Base-by-base conservation (phyloP, 2,888 invertebrate genomes). In the Drosophila subsilvestris region DNA sequence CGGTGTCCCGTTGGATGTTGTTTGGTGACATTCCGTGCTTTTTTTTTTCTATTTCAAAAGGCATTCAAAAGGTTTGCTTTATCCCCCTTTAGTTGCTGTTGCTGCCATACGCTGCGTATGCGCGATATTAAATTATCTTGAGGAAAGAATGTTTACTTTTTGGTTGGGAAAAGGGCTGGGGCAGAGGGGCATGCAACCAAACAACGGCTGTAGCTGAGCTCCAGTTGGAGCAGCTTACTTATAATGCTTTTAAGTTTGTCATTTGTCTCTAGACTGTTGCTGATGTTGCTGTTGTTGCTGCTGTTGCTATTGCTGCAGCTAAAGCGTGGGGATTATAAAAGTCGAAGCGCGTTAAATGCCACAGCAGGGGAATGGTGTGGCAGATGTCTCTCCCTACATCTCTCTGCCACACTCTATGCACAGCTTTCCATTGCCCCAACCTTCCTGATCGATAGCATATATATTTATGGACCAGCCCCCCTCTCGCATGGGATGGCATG, bases 231-330 rank as follows among this genome's bases (percentile, higher is more conserved):
- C 57, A 84, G 86, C 84, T 82, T 82, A 72, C 73, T 72, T 72
- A 72, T 72, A 86, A 86, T 85, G 79, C 86, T 82, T 82, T 78
- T 74, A 88, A 86, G 83, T 86, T 85, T 79, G 83, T 82, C 86
- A 82, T 84, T 87, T 84, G 88, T 82, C 88, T 79, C 74, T 75
- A 71, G 75, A 70, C 74, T 83, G 83, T 82, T 76, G 86, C 78
- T 55, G 14, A 3, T 45, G 12, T 18, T 17, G 5, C 37, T 37
- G 6, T 9, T 51, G 32, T 2, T 37, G 32, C 1, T 37, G 14
- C 14, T 37, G 37, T 37, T 37, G 37, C 37, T 37, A n/a, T 37
- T 37, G 37, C 37, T n/a, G 7, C 2, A 6, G n/a, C n/a, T 9
- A 18, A 7, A 14, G 37, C 71, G 69, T 63, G 63, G 75, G 81